Percentiles rank a stretch among this genome's conserved stretches.
Conservation (phyloP, 2,113 vertebrate genomes). For the Spizaetus ornatus region DNA sequence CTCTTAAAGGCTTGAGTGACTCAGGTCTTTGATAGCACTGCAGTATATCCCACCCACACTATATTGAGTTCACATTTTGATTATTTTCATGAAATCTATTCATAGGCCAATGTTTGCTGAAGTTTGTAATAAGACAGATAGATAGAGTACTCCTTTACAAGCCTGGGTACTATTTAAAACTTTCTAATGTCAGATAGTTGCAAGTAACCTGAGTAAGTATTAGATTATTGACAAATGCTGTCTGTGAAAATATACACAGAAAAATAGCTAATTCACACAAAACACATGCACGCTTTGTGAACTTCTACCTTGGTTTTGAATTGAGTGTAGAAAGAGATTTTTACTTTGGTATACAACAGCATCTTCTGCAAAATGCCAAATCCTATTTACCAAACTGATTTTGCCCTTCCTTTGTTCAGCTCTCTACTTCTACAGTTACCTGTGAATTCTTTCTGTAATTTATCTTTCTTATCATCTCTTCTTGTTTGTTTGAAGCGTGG, state of each 20-base stretch:
- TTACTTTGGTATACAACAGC: neutral
- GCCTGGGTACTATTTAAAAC: conserved; percentile 18
- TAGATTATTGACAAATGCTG: neutral
- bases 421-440: neutral
- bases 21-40: conserved; percentile 5
- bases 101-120: conserved; percentile 32
- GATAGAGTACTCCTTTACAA: neutral
- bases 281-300: neutral
- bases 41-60: neutral
- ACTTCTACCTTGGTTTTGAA: neutral
- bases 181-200: neutral
- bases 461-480: neutral
- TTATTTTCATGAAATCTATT: conserved; percentile 49
- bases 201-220: neutral
- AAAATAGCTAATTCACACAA: neutral
- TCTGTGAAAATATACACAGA: neutral
- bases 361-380: neutral
- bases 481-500: neutral
- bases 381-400: neutral
- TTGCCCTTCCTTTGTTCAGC: neutral
- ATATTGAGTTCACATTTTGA: neutral
- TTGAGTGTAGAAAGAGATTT: neutral
- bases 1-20: neutral
- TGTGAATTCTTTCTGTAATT: neutral
- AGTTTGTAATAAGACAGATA: conserved; percentile 3